Percentiles rank a stretch among this genome's conserved stretches.
These are phyloP conservation scores for Cantharis flavilabris DNA, from an alignment of 2,888 invertebrate genomes.

Conservation along the genomic window DNA sequence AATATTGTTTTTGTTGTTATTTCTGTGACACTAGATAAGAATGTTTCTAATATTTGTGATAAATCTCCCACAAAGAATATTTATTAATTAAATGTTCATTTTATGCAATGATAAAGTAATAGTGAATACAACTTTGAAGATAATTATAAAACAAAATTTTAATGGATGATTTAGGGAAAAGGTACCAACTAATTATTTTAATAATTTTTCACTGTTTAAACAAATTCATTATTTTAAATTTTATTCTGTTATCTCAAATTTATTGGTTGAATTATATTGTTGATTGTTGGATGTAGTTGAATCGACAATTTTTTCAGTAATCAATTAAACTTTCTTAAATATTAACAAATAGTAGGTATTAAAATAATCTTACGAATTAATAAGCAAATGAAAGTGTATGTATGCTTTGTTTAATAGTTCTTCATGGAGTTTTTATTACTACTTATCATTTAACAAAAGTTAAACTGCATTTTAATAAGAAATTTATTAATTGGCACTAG, in stretches of 20 bases:
- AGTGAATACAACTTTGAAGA: neutral
- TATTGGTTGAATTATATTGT: neutral
- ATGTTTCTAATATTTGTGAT: neutral
- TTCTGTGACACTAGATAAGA: neutral
- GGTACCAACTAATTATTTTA: neutral
- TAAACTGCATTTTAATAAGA: neutral
- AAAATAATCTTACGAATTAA: neutral
- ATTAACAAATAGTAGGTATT: neutral
- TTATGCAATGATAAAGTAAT: neutral
- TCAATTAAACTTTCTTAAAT: neutral
- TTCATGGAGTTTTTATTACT: neutral
- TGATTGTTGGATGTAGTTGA: neutral
- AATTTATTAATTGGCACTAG: too few relatives aligned
- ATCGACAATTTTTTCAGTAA: neutral
- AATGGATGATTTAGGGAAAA: neutral
- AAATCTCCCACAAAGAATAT: neutral
- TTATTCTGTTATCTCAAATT: neutral
- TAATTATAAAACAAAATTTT: neutral
- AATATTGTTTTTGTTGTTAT: neutral
- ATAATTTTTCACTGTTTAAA: neutral
- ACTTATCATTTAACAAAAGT: neutral
- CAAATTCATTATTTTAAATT: neutral
- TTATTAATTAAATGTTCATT: neutral
- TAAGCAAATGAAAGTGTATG: neutral
- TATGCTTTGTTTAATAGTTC: neutral